These are phyloP conservation scores for Crenuchus spilurus DNA, from an alignment of 2,797 vertebrate genomes.

Conservation along the genomic window DNA sequence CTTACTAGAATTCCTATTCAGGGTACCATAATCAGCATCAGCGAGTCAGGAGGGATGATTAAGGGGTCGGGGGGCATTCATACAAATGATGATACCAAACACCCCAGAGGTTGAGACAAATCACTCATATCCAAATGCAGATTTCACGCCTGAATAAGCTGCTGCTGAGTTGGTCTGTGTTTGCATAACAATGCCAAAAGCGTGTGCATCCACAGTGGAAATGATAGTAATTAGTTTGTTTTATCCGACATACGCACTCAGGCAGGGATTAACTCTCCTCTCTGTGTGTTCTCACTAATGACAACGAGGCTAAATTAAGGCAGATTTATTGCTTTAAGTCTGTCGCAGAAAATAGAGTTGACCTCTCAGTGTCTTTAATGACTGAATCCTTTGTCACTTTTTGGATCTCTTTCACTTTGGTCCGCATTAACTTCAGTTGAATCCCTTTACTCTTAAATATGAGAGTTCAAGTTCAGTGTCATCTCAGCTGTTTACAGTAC, in stretches of 20 bases:
- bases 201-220: conserved; percentile 33
- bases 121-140: conserved; percentile 26
- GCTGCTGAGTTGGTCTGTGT: conserved; percentile 7
- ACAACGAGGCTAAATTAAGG: conserved; percentile 16
- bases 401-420: conserved; percentile 8
- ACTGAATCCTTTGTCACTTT: conserved; percentile 4
- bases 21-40: conserved; percentile 9
- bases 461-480: too few species aligned
- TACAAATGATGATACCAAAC: conserved; percentile 24
- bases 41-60: conserved; percentile 26
- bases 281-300: conserved; percentile 16
- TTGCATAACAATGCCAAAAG: conserved; percentile 41
- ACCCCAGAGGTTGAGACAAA: conserved; percentile 34
- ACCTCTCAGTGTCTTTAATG: conserved; percentile 10
- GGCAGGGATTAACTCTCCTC: conserved; percentile 13
- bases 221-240: conserved; percentile 31
- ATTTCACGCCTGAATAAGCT: conserved; percentile 41
- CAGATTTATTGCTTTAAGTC: not conserved
- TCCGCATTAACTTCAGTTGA: too few species aligned
- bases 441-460: too few species aligned
- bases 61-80: conserved; percentile 22
- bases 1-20: conserved; percentile 6
- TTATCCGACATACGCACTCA: conserved; percentile 10
- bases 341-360: conserved; percentile 12
- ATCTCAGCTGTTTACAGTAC: too few species aligned